These are phyloP conservation scores for Galerucella calmariensis DNA, from an alignment of 2,888 invertebrate species.

Conservation along the genomic window DNA sequence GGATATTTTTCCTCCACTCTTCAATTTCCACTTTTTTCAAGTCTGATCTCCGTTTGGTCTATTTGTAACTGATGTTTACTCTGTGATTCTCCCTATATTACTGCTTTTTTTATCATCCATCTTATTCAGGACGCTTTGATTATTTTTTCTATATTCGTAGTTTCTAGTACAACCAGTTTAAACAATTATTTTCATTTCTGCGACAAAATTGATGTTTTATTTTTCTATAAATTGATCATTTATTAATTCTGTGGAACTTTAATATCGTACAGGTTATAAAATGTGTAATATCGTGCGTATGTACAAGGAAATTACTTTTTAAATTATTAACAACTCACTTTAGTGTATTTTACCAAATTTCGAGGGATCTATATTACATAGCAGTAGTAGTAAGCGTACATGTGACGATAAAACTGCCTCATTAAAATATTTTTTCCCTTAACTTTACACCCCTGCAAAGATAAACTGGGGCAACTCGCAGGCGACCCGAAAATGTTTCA, in stretches of 20 bases:
- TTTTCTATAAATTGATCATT: neutral
- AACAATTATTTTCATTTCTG: too few species aligned
- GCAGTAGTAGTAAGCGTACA: neutral
- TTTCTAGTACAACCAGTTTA: too few species aligned
- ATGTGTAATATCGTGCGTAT: neutral
- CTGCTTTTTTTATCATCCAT: too few species aligned
- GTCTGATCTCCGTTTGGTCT: too few species aligned
- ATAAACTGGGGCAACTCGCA: conserved; percentile 25
- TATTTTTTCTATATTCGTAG: too few species aligned
- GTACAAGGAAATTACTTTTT: neutral
- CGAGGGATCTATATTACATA: neutral
- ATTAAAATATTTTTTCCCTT: conserved; percentile 23
- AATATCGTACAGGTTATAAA: neutral
- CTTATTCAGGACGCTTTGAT: too few species aligned
- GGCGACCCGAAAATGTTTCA: neutral
- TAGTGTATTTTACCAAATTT: neutral
- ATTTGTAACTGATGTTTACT: too few species aligned
- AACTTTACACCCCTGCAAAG: conserved; percentile 21
- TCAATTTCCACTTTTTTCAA: too few species aligned
- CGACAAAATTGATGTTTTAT: too few species aligned
- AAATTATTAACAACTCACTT: conserved; percentile 1
- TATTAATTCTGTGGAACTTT: neutral
- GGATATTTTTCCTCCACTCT: too few species aligned
- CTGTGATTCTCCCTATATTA: too few species aligned
- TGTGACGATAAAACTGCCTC: conserved; percentile 27